These are phyloP conservation scores for Leptinotarsa rubiginosa DNA, from an alignment of 2,888 invertebrate species.

Conservation along the genomic window DNA sequence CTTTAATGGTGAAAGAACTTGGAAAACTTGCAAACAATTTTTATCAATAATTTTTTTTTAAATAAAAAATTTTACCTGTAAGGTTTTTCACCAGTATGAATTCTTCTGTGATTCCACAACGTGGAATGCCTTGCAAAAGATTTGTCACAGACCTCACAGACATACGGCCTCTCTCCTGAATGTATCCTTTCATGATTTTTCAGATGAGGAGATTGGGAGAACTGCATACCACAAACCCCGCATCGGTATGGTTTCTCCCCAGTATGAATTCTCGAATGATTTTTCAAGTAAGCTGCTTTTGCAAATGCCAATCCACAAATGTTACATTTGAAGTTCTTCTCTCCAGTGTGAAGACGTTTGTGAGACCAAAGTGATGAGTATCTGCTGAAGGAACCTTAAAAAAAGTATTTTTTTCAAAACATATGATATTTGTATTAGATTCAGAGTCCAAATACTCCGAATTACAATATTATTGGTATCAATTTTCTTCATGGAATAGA, in stretches of 20 bases:
- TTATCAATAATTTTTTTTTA: too few relatives aligned
- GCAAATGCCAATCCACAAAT: constrained; percentile 90
- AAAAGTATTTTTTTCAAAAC: constrained; percentile 6
- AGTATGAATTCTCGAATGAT: constrained; percentile 88
- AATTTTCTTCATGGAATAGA: too few relatives aligned
- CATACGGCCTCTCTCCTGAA: constrained; percentile 88
- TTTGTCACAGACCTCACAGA: constrained; percentile 90
- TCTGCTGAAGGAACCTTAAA: constrained; percentile 76
- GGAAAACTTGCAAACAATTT: too few relatives aligned
- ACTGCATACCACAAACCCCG: constrained; percentile 90
- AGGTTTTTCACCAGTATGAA: constrained; percentile 89
- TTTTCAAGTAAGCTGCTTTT: constrained; percentile 90
- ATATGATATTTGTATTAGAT: too few relatives aligned
- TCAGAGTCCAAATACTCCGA: too few relatives aligned
- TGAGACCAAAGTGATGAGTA: constrained; percentile 92
- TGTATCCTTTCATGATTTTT: constrained; percentile 91
- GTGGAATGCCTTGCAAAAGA: constrained; percentile 90
- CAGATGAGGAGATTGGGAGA: constrained; percentile 88
- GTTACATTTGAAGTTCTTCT: constrained; percentile 89
- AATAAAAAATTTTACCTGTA: constrained; percentile 64
- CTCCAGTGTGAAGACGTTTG: constrained; percentile 85
- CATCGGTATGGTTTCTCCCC: constrained; percentile 75
- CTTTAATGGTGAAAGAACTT: too few relatives aligned
- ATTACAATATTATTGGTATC: too few relatives aligned
- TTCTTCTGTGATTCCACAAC: constrained; percentile 88